Conservation (phyloP, 2,113 vertebrate species). For the Sisor rabdophorus region DNA sequence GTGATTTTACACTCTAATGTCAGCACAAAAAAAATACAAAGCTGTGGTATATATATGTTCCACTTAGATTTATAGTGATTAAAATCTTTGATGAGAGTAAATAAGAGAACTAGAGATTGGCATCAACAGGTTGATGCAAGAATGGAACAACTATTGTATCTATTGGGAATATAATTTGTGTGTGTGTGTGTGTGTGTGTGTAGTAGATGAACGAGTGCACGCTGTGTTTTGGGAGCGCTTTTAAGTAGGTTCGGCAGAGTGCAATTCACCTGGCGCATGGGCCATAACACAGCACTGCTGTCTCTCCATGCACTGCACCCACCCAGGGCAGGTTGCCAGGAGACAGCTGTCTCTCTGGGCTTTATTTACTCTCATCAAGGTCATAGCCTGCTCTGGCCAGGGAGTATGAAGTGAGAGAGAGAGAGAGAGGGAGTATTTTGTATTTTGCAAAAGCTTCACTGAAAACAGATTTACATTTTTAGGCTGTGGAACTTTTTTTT, state of each 20-base stretch:
- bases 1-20: too few species aligned
- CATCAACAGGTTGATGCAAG: not conserved
- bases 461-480: not conserved
- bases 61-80: not conserved
- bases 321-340: conserved; percentile 60
- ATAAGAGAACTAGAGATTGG: too few species aligned
- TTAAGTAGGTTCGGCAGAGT: conserved; percentile 58
- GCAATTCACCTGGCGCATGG: conserved; percentile 65
- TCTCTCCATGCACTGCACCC: conserved; percentile 47
- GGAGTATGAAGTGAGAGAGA: conserved; percentile 29
- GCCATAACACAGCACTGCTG: conserved; percentile 59
- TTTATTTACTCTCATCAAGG: conserved; percentile 65
- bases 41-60: not conserved
- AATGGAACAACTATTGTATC: not conserved
- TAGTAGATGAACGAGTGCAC: conserved; percentile 28
- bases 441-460: not conserved
- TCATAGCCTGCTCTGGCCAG: conserved; percentile 56
- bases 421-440: not conserved
- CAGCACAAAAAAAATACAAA: not conserved
- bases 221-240: conserved; percentile 43
- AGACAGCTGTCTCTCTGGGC: conserved; percentile 52
- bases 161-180: not conserved
- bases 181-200: conserved; percentile 4
- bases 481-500: not conserved
- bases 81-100: not conserved